phyloP scores from a whole-genome alignment of 2,888 invertebrate species.

The Acanthosepion lycidas region DNA sequence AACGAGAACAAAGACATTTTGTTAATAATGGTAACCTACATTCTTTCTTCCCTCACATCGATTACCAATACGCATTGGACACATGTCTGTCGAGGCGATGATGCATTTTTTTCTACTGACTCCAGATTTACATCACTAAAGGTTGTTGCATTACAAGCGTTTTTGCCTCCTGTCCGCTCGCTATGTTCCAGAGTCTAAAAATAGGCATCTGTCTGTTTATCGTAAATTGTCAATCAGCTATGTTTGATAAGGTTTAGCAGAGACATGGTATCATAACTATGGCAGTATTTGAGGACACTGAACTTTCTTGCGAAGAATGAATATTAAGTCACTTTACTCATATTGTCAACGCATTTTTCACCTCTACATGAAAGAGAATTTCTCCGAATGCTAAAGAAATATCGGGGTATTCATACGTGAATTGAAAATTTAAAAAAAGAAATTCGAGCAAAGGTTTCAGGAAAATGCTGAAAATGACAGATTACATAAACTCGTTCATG shows the following conservation, averaged over 20 bases:
- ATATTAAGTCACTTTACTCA: neutral
- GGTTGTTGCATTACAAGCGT: neutral
- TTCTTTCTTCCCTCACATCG: neutral
- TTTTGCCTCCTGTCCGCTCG: neutral
- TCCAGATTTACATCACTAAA: neutral
- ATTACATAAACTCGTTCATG: too few species aligned
- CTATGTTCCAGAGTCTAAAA: neutral
- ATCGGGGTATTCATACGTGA: too few species aligned
- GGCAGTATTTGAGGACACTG: neutral
- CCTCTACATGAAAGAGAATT: too few species aligned
- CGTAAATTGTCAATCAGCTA: neutral
- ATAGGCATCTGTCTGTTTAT: neutral
- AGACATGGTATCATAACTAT: neutral
- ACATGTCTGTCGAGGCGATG: neutral
- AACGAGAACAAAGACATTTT: constrained; percentile 33
- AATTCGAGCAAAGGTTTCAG: too few species aligned
- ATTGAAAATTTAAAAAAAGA: too few species aligned
- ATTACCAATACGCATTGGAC: neutral
- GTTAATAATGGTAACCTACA: constrained; percentile 11
- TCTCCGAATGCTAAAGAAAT: too few species aligned
- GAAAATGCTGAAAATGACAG: too few species aligned
- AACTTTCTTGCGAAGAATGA: neutral
- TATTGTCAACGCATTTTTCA: too few species aligned
- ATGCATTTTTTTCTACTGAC: neutral
- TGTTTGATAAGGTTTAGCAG: neutral